Evolutionary conservation across 2,888 invertebrate genomes (phyloP).

Genomic region (Leptopilina drosophilae): DNA sequence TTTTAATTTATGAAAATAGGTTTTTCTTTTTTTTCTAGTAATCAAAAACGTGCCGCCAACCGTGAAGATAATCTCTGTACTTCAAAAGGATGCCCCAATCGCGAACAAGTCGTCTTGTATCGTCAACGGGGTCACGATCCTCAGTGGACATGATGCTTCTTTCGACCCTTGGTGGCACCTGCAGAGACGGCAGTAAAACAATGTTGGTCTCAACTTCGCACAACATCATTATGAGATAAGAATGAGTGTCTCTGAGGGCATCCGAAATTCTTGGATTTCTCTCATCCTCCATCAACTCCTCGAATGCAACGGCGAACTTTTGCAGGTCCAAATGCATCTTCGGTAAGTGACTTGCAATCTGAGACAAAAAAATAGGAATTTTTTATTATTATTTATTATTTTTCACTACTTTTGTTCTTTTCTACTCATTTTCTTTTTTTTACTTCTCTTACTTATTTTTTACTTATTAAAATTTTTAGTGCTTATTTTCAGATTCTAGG

Average conservation of each 20-base stretch:
- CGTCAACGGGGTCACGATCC: slow-evolving; percentile 70
- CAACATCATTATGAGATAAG: slow-evolving; percentile 75
- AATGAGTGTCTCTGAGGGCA: slow-evolving; percentile 72
- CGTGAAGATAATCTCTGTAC: slow-evolving; percentile 74
- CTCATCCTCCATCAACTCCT: slow-evolving; percentile 77
- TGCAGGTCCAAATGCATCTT: slow-evolving; percentile 79
- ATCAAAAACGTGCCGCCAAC: slow-evolving; percentile 72
- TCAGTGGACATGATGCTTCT: slow-evolving; percentile 70
- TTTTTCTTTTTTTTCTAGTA: slow-evolving; percentile 54
- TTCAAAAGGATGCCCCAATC: slow-evolving; percentile 76
- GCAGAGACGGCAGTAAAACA: slow-evolving; percentile 59
- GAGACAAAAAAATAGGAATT: slow-evolving; percentile 49
- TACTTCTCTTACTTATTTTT: too few species aligned
- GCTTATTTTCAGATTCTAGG: too few species aligned
- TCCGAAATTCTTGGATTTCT: slow-evolving; percentile 75
- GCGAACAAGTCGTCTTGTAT: slow-evolving; percentile 71
- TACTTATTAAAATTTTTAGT: too few species aligned
- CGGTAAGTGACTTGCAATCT: slow-evolving; percentile 80
- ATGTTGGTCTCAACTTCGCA: slow-evolving; percentile 80
- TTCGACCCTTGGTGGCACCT: slow-evolving; percentile 66
- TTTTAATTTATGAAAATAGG: background rate
- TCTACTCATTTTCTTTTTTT: too few species aligned
- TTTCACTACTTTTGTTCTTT: too few species aligned
- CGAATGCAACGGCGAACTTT: slow-evolving; percentile 78
- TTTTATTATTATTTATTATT: too few species aligned